A percentile compares a stretch with the other conserved stretches of the same genome.
phyloP scores from a whole-genome alignment of 23 tunicate species.

The Diplosoma virens region DNA sequence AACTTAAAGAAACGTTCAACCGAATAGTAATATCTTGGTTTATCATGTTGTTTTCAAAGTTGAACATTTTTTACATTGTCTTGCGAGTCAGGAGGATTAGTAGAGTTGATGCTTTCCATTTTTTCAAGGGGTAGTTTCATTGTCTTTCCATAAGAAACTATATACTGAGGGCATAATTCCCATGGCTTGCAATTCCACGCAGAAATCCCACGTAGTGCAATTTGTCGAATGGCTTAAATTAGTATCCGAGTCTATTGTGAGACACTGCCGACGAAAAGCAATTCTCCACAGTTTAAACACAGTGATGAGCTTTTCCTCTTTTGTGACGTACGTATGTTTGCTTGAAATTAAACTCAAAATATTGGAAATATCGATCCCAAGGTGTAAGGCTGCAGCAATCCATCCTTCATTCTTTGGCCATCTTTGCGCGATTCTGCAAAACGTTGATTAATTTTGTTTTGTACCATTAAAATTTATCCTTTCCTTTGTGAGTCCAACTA shows the following conservation, averaged over 20 bases:
- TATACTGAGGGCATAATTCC: constrained; percentile 17
- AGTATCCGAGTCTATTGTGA: neutral
- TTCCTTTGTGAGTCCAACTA: neutral
- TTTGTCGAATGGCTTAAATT: neutral
- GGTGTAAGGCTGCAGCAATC: constrained; percentile 40
- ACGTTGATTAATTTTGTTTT: neutral
- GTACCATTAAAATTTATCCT: neutral
- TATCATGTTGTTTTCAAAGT: no score
- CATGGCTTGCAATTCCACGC: constrained; percentile 30
- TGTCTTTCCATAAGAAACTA: constrained; percentile 45
- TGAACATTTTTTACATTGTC: no score
- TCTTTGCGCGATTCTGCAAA: constrained; percentile 33
- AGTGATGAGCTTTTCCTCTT: constrained; percentile 36
- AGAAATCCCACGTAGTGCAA: constrained; percentile 50
- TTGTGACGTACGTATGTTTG: neutral
- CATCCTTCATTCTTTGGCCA: constrained; percentile 49
- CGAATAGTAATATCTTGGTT: no score
- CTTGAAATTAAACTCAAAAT: constrained; percentile 20
- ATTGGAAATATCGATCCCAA: constrained; percentile 24
- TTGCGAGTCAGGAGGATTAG: no score
- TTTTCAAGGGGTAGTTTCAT: constrained; percentile 59
- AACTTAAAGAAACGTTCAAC: no score
- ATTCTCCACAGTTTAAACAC: constrained; percentile 61
- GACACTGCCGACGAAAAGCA: constrained; percentile 5
- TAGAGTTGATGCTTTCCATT: no score